Percentiles rank a stretch among this genome's conserved stretches.
phyloP scores from a whole-genome alignment of 2,797 vertebrate species.

The Acipenser ruthenus region DNA sequence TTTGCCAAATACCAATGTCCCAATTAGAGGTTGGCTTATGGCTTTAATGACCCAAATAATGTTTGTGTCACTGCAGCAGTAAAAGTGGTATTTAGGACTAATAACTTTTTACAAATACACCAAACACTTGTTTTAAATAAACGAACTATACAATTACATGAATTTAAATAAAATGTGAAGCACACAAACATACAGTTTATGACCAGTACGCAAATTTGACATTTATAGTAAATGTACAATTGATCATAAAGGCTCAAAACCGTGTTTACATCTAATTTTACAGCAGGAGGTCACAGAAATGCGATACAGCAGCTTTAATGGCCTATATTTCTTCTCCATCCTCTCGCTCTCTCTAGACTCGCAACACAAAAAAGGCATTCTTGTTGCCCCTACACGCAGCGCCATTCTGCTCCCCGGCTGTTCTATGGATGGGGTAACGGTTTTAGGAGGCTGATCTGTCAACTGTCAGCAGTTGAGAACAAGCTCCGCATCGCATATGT shows the following conservation, averaged over 20 bases:
- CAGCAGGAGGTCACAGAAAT: slow-evolving; percentile 43
- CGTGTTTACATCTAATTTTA: slow-evolving; percentile 32
- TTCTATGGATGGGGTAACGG: slow-evolving; percentile 36
- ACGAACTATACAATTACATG: slow-evolving; percentile 54
- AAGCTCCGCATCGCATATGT: slow-evolving; percentile 61
- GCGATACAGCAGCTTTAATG: slow-evolving; percentile 48
- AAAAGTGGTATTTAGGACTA: slow-evolving; percentile 25
- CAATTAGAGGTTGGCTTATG: too few species aligned
- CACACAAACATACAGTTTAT: slow-evolving; percentile 25
- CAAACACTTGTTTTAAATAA: slow-evolving; percentile 37
- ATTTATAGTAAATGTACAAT: background rate
- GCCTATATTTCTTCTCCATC: slow-evolving; percentile 37
- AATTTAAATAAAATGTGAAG: slow-evolving; percentile 70
- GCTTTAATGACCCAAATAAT: slow-evolving; percentile 7
- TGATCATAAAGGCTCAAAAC: too few species aligned
- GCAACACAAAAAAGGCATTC: slow-evolving; percentile 31
- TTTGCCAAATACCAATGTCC: background rate
- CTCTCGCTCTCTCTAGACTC: slow-evolving; percentile 38
- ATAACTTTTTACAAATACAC: slow-evolving; percentile 42
- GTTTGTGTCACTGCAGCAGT: slow-evolving; percentile 27
- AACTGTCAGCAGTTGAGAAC: slow-evolving; percentile 55
- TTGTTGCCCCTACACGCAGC: slow-evolving; percentile 52
- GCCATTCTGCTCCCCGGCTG: slow-evolving; percentile 44
- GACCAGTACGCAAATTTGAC: slow-evolving; percentile 7
- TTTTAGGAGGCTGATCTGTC: slow-evolving; percentile 53